A percentile compares a stretch with the other conserved stretches of the same genome.
These are phyloP conservation scores for Crotalus helleri DNA, from an alignment of 2,113 vertebrate species.

Conservation along the genomic window DNA sequence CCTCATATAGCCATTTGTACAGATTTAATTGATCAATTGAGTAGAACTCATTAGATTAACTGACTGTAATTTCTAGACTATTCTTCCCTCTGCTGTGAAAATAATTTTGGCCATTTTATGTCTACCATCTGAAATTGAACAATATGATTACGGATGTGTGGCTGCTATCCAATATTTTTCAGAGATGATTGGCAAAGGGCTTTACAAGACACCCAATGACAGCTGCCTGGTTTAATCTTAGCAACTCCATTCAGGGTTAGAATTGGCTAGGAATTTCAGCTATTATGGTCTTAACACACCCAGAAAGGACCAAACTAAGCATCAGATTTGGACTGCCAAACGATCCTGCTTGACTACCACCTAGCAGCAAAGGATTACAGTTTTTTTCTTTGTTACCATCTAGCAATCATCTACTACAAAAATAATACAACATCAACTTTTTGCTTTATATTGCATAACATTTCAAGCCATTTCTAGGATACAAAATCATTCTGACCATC, in stretches of 20 bases:
- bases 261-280: background rate
- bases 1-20: background rate
- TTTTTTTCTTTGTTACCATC: background rate
- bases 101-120: background rate
- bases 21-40: background rate
- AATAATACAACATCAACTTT: too few species aligned
- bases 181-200: background rate
- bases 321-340: background rate
- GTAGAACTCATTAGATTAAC: background rate
- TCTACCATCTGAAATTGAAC: background rate
- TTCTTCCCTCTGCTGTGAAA: background rate
- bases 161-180: background rate
- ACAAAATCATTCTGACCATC: too few species aligned
- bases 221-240: background rate
- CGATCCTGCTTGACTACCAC: background rate
- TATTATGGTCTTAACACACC: background rate
- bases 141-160: background rate
- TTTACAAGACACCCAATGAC: background rate
- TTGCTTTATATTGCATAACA: too few species aligned
- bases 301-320: background rate
- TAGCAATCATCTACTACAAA: background rate
- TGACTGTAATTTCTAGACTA: background rate
- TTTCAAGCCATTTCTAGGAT: too few species aligned
- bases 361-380: background rate
- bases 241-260: background rate